Percentiles rank a stretch among this genome's conserved stretches.
phyloP scores from a whole-genome alignment of 2,113 vertebrate species.

The Engraulis encrasicolus region DNA sequence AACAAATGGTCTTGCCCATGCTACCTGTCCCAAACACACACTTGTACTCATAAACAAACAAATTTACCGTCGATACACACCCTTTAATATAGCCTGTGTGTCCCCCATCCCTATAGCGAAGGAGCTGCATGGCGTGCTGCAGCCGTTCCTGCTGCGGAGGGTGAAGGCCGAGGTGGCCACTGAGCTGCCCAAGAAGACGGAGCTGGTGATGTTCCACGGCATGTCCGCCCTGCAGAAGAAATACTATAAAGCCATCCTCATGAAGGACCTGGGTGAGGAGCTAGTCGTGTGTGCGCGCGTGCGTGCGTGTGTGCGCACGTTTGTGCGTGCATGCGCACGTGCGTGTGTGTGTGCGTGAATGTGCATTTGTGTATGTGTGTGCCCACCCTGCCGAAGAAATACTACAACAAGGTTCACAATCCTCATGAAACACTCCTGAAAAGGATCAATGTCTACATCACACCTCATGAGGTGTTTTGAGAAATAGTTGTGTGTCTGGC shows the following conservation, averaged over 20 bases:
- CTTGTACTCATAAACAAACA: too few species aligned
- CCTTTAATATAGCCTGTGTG: too few species aligned
- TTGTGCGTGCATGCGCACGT: too few species aligned
- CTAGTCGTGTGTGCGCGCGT: not conserved
- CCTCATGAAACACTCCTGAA: too few species aligned
- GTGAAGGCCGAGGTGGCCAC: slow-evolving; percentile 87
- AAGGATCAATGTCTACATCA: too few species aligned
- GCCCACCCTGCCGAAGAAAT: too few species aligned
- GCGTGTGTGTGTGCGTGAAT: not conserved
- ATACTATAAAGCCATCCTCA: slow-evolving; percentile 89
- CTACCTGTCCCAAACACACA: too few species aligned
- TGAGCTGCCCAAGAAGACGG: slow-evolving; percentile 86
- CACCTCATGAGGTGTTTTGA: too few species aligned
- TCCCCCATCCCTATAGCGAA: slow-evolving; percentile 77
- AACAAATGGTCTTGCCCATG: too few species aligned
- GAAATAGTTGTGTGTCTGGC: not conserved
- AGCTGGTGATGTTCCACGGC: slow-evolving; percentile 90
- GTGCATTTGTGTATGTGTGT: not conserved
- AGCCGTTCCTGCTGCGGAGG: slow-evolving; percentile 90
- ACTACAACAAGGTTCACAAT: too few species aligned
- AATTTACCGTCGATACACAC: too few species aligned
- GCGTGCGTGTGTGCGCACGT: not conserved
- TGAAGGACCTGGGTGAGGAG: slow-evolving; percentile 84
- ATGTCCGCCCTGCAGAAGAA: slow-evolving; percentile 90
- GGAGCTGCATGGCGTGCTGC: slow-evolving; percentile 83